Conservation (phyloP, 2,797 vertebrate genomes). For the Acanthurus leucopareius region DNA sequence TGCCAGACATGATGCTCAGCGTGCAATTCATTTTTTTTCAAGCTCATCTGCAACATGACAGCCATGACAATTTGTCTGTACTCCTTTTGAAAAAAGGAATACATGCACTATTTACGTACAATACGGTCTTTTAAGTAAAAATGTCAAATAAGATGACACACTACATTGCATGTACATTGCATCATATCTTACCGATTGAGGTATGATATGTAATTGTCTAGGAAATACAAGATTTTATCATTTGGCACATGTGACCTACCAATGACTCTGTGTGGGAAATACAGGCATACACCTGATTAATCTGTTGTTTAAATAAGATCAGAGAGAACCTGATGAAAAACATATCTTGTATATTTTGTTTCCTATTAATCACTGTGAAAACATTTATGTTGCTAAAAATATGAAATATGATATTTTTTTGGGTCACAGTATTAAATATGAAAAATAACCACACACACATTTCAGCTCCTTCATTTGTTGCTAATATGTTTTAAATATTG, state of each 20-base stretch:
- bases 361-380: background rate
- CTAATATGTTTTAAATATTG: slow-evolving; percentile 24
- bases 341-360: background rate
- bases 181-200: background rate
- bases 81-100: background rate
- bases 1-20: background rate
- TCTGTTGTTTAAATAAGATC: background rate
- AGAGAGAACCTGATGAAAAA: background rate
- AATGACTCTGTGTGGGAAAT: background rate
- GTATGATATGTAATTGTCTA: background rate
- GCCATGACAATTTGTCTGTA: background rate
- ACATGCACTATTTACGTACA: slow-evolving; percentile 1
- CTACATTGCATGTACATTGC: slow-evolving; percentile 15
- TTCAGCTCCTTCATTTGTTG: background rate
- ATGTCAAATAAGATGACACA: slow-evolving; percentile 6
- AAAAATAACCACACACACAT: background rate
- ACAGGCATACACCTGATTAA: background rate
- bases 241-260: background rate
- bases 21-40: background rate
- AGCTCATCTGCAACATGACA: background rate
- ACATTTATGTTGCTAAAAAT: no score
- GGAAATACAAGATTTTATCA: background rate
- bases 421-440: background rate
- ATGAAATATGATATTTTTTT: background rate
- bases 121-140: background rate